Percentiles rank a stretch among this genome's conserved stretches.
phyloP scores from a whole-genome alignment of 64 coral and sea anemone genomes.

The Acropora yongei region DNA sequence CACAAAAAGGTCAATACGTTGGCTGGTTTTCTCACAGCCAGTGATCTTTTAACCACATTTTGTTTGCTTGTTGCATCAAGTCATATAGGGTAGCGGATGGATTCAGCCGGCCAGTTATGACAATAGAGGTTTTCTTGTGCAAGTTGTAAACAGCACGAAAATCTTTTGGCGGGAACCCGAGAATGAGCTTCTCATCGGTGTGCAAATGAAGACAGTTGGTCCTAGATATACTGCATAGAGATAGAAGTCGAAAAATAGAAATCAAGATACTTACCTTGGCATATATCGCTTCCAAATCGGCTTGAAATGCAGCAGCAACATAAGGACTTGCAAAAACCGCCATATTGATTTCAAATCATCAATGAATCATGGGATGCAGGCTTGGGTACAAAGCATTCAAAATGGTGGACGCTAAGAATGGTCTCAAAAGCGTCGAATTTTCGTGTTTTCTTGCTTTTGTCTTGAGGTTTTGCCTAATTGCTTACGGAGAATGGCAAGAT shows the following conservation, averaged over 20 bases:
- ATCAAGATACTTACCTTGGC: conserved; percentile 13
- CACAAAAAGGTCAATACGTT: too few relatives aligned
- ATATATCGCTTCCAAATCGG: conserved; percentile 16
- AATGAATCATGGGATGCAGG: not conserved
- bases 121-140: too few relatives aligned
- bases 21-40: too few relatives aligned
- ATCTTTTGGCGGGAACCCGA: too few relatives aligned
- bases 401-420: conserved; percentile 23
- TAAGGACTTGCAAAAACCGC: not conserved
- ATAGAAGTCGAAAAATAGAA: not conserved
- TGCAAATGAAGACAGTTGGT: not conserved
- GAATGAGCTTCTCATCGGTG: too few relatives aligned
- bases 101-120: too few relatives aligned
- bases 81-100: too few relatives aligned
- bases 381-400: conserved; percentile 24
- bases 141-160: too few relatives aligned
- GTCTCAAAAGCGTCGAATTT: not conserved
- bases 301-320: not conserved
- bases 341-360: not conserved
- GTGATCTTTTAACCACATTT: too few relatives aligned
- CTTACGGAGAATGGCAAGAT: conserved; percentile 94
- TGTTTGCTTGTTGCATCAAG: too few relatives aligned
- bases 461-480: conserved; percentile 72
- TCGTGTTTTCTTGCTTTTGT: conserved; percentile 62
- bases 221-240: not conserved